These are phyloP conservation scores for Sturmia bella DNA, from an alignment of 2,888 invertebrate genomes.

Conservation along the genomic window DNA sequence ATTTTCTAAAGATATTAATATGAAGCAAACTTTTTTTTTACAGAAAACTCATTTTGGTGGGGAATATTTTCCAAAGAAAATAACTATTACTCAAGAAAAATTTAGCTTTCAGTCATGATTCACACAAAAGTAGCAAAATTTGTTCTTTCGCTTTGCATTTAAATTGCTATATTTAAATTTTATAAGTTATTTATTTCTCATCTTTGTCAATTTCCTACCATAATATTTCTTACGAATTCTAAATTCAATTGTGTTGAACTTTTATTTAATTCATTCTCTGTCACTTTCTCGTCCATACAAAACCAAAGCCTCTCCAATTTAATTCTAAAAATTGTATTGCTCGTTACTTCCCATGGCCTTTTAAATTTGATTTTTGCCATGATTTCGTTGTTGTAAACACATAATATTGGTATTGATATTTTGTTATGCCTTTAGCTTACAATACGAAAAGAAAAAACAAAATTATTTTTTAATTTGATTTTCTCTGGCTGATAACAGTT, in stretches of 20 bases:
- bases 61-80: no score
- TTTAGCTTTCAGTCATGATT: no score
- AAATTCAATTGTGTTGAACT: slow-evolving; percentile 37
- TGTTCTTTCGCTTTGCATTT: no score
- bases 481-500: slow-evolving; percentile 69
- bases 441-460: slow-evolving; percentile 20
- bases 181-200: not conserved
- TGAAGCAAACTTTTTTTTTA: no score
- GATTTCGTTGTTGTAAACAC: slow-evolving; percentile 9
- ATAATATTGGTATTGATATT: slow-evolving; percentile 25
- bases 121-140: no score
- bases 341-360: slow-evolving; percentile 60
- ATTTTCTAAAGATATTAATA: no score
- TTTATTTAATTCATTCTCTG: slow-evolving; percentile 33
- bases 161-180: not conserved
- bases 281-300: slow-evolving; percentile 11
- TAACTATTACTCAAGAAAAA: no score
- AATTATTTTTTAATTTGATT: slow-evolving; percentile 67
- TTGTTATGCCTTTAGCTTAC: slow-evolving; percentile 55
- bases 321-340: slow-evolving; percentile 26
- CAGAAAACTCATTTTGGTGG: no score
- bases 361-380: slow-evolving; percentile 43
- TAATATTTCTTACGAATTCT: slow-evolving; percentile 32
- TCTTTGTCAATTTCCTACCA: slow-evolving; percentile 14
- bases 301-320: slow-evolving; percentile 40